These are phyloP conservation scores for Phataginus tricuspis DNA, from an alignment of 2,797 vertebrate genomes.

Conservation along the genomic window DNA sequence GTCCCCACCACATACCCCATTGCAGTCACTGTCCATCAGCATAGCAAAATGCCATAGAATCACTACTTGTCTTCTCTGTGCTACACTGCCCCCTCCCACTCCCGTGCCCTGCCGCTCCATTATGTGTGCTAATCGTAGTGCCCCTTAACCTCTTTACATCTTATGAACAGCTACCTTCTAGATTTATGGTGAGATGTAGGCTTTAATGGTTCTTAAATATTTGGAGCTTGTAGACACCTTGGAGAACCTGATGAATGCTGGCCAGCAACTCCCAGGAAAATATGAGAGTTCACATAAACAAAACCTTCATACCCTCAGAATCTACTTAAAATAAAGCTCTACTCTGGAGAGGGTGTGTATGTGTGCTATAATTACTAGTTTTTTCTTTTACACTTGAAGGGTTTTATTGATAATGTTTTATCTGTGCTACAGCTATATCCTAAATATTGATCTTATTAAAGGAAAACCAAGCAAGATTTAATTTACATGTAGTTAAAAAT, in stretches of 20 bases:
- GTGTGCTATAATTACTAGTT: neutral
- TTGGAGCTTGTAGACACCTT: neutral
- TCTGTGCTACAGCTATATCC: neutral
- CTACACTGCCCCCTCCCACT: too few species aligned
- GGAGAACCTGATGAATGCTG: neutral
- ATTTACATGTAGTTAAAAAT: neutral
- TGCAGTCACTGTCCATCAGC: too few species aligned
- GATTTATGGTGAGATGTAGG: neutral
- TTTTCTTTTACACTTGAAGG: neutral
- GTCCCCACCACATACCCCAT: too few species aligned
- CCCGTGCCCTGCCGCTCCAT: too few species aligned
- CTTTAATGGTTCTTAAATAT: neutral
- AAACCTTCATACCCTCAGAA: neutral
- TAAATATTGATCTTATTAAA: neutral
- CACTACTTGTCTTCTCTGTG: too few species aligned
- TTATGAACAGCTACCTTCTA: neutral
- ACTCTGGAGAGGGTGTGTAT: neutral
- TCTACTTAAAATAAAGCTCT: neutral
- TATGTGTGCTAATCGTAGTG: too few species aligned
- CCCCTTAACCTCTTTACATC: neutral
- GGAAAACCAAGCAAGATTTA: neutral
- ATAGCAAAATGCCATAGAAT: too few species aligned
- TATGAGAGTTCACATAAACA: neutral
- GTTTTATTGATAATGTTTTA: neutral
- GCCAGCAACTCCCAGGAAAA: neutral